phyloP scores from a whole-genome alignment of 2,888 invertebrate species.

The Chrysolina americana region DNA sequence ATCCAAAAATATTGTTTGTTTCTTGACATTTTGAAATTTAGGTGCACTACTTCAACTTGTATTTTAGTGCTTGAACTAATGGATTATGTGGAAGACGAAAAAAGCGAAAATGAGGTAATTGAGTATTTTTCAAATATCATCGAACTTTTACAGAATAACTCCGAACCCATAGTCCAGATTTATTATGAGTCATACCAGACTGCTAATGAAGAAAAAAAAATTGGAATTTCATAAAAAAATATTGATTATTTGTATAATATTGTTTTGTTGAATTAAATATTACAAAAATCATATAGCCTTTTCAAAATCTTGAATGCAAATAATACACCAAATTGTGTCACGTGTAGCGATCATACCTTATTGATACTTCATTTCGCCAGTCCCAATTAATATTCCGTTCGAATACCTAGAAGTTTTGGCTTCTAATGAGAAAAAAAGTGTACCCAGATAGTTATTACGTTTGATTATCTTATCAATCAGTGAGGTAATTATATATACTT shows the following conservation, averaged over 20 bases:
- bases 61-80: constrained; percentile 37
- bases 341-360: too few species aligned
- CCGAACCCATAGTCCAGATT: background rate
- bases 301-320: too few species aligned
- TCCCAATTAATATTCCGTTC: too few species aligned
- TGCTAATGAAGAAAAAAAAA: background rate
- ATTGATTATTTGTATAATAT: too few species aligned
- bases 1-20: constrained; percentile 26
- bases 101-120: background rate
- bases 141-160: background rate
- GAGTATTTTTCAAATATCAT: background rate
- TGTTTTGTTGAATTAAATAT: too few species aligned
- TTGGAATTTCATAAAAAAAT: background rate
- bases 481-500: too few species aligned
- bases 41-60: constrained; percentile 31
- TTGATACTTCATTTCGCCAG: too few species aligned
- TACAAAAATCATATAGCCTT: background rate
- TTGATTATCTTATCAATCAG: too few species aligned
- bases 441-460: too few species aligned
- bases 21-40: constrained; percentile 35
- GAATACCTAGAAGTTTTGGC: too few species aligned
- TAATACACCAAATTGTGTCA: too few species aligned
- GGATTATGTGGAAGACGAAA: background rate
- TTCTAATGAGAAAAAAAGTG: too few species aligned
- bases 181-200: background rate